Evolutionary conservation across 2,113 vertebrate genomes (phyloP), one percentile per base, ranked within the genome.

Genomic region (Turdus rufiventris): DNA sequence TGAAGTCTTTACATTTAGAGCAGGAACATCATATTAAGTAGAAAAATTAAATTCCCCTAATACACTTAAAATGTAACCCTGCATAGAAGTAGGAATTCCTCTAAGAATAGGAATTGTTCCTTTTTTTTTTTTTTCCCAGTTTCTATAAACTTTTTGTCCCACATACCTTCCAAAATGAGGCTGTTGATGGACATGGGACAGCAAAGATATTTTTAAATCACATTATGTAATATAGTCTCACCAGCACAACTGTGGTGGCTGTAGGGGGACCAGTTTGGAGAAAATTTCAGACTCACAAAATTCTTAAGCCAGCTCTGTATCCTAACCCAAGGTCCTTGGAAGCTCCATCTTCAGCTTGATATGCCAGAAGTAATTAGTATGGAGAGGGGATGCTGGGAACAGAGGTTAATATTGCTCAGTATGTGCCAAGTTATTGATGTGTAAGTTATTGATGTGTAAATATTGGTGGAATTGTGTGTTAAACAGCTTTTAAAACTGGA

Each of bases 201-300:
- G 5, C 40, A n/a, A 31, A 82, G 28, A 29, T 42, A 16, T 63
- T 67, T 74, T 75, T n/a, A 56, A 45, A 29, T 28, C 38, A 29
- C 1, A 1, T 67, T 2, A 1, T 25, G 7, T 47, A 18, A 71
- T 51, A 78, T 43, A 68, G 14, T 43, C 57, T 38, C 51, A 31
- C 28, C 21, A 70, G n/a, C 3, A 3, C 12, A 54, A 33, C 33
- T 38, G 33, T 0, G 2, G 11, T 82, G 58, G 15, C 33, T 58
- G 4, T 8, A 7, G 13, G 3, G n/a, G 38, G 11, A 53, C 4
- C 6, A 71, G 0, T 1, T 62, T 28, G 33, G 24, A 56, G 29
- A 10, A 58, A 50, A 58, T 67, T 45, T 71, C n/a, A 75, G 34
- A 4, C 15, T 53, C 18, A 14, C 2, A 34, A 33, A 43, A 14